These are phyloP conservation scores for Pundamilia nyererei DNA, from an alignment of 2,113 vertebrate species.

Conservation along the genomic window DNA sequence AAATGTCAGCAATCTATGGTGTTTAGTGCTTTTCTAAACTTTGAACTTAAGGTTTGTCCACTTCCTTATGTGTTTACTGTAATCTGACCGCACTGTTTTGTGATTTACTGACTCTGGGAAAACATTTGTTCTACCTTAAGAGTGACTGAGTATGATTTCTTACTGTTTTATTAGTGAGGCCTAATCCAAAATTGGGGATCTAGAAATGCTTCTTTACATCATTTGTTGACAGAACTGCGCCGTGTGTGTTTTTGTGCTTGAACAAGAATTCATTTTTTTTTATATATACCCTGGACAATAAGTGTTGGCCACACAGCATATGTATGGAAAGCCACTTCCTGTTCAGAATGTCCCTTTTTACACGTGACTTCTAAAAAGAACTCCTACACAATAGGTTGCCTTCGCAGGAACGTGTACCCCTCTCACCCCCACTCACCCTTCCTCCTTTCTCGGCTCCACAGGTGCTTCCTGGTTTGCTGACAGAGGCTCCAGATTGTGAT, in stretches of 20 bases:
- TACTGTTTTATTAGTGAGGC: background rate
- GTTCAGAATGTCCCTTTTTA: constrained; percentile 51
- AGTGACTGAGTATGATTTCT: background rate
- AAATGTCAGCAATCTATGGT: background rate
- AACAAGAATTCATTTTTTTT: background rate
- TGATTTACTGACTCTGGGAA: background rate
- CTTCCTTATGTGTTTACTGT: background rate
- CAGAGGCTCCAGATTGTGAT: constrained; percentile 37
- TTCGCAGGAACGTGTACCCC: background rate
- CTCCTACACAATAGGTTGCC: constrained; percentile 52
- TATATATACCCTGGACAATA: constrained; percentile 4
- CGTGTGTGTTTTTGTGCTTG: background rate
- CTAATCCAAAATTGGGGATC: background rate
- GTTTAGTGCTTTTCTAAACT: background rate
- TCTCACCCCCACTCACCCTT: background rate
- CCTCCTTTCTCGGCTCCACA: constrained; percentile 33
- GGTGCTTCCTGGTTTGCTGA: constrained; percentile 67
- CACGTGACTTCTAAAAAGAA: constrained; percentile 56
- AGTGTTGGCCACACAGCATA: background rate
- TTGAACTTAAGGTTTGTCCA: background rate
- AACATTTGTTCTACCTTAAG: background rate
- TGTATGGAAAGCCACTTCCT: constrained; percentile 50
- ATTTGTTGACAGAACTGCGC: background rate
- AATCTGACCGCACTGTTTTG: background rate
- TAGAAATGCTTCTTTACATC: background rate